A percentile compares a stretch with the other conserved stretches of the same genome.
Conservation (phyloP, 1,140 invertebrate genomes). For the Drosophila orena region DNA sequence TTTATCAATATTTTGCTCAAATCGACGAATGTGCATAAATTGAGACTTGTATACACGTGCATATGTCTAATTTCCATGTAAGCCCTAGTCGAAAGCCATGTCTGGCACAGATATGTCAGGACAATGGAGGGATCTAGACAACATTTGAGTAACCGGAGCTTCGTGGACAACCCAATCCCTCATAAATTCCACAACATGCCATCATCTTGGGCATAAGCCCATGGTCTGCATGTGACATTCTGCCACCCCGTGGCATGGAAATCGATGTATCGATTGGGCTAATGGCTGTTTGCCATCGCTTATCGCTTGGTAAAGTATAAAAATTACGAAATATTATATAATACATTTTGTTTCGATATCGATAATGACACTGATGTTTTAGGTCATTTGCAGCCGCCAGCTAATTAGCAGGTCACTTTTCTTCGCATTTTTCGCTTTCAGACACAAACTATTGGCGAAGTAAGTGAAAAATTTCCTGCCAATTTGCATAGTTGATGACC, state of each 20-base stretch:
- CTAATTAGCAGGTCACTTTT: constrained; percentile 41
- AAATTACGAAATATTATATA: constrained; percentile 42
- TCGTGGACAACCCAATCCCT: constrained; percentile 30
- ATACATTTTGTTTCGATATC: constrained; percentile 28
- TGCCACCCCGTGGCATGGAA: constrained; percentile 5
- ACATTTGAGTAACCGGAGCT: constrained; percentile 7
- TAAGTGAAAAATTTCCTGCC: constrained; percentile 71
- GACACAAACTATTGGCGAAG: constrained; percentile 27
- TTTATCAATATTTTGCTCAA: too few relatives aligned
- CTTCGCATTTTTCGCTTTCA: background rate
- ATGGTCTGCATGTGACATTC: constrained; percentile 30
- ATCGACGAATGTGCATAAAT: too few relatives aligned
- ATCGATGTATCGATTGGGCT: constrained; percentile 74
- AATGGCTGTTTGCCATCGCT: constrained; percentile 50
- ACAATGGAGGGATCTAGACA: constrained; percentile 19
- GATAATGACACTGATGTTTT: constrained; percentile 60
- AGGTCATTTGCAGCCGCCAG: constrained; percentile 31
- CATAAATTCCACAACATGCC: constrained; percentile 33
- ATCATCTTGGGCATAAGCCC: constrained; percentile 29
- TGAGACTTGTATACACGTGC: background rate
- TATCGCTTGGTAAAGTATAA: constrained; percentile 2
- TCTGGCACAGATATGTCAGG: constrained; percentile 41
- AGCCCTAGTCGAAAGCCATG: constrained; percentile 12
- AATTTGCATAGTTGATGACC: constrained; percentile 79
- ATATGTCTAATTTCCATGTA: background rate